phyloP scores from a whole-genome alignment of 2,888 invertebrate genomes.

The Euphydryas editha region DNA sequence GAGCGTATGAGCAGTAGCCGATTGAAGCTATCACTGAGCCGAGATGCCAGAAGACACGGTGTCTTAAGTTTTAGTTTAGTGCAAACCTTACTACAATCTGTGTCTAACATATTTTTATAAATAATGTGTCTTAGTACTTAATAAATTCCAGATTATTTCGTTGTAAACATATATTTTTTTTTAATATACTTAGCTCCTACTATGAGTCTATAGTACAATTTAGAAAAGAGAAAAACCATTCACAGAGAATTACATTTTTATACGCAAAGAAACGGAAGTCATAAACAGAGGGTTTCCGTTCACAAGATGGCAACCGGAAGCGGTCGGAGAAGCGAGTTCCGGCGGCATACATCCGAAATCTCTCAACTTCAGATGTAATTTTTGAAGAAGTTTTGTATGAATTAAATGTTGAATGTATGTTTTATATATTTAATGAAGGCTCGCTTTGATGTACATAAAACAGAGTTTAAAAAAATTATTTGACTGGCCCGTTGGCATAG shows the following conservation, averaged over 20 bases:
- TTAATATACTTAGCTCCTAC: background rate
- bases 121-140: too few species aligned
- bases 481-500: too few species aligned
- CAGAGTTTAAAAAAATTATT: too few species aligned
- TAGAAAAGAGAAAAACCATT: conserved; percentile 4
- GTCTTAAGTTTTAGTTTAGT: too few species aligned
- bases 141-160: too few species aligned
- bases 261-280: conserved; percentile 66
- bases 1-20: too few species aligned
- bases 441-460: too few species aligned
- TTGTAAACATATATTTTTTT: background rate
- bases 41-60: too few species aligned
- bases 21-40: too few species aligned
- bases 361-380: conserved; percentile 49
- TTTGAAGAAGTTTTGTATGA: conserved; percentile 10
- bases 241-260: conserved; percentile 44
- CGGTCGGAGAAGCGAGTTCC: conserved; percentile 66
- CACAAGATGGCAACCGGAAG: conserved; percentile 76
- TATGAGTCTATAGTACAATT: background rate
- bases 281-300: conserved; percentile 66
- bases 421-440: too few species aligned
- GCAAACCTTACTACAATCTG: too few species aligned
- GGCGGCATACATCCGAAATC: conserved; percentile 62
- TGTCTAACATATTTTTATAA: too few species aligned
- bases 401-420: background rate